Conservation (phyloP, 2,797 vertebrate genomes). For the Sciaenops ocellatus region DNA sequence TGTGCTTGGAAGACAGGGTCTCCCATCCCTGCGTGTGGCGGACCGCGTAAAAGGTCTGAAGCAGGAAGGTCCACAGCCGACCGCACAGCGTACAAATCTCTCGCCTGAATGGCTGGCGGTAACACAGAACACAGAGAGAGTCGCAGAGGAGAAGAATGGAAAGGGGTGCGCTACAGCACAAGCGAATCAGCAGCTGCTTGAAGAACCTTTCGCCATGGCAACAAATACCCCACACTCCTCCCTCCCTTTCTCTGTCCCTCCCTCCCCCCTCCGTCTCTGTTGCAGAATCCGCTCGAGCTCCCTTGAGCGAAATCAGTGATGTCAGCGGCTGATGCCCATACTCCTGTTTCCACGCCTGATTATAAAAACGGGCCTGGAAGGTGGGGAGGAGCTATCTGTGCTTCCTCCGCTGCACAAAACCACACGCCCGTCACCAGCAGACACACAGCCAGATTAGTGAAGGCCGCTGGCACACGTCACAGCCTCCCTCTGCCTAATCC, state of each 20-base stretch:
- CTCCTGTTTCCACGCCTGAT: conserved; percentile 73
- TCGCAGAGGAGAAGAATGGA: conserved; percentile 70
- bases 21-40: conserved; percentile 96
- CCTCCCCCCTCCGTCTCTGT: conserved; percentile 42
- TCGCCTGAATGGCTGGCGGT: conserved; percentile 91
- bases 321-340: conserved; percentile 86
- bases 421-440: conserved; percentile 44
- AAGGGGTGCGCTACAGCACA: conserved; percentile 77
- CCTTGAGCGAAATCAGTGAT: conserved; percentile 89
- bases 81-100: conserved; percentile 91
- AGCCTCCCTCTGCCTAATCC: conserved; percentile 76
- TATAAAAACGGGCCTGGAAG: conserved; percentile 68
- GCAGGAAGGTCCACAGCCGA: conserved; percentile 95
- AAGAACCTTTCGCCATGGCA: conserved; percentile 95
- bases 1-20: conserved; percentile 88
- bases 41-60: conserved; percentile 94
- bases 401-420: conserved; percentile 34
- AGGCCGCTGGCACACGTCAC: conserved; percentile 72
- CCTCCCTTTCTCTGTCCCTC: conserved; percentile 58
- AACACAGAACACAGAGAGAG: conserved; percentile 53
- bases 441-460: conserved; percentile 69
- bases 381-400: conserved; percentile 51
- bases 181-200: conserved; percentile 99
- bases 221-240: conserved; percentile 89
- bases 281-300: conserved; percentile 77